Conservation (phyloP, 2,113 vertebrate species). For the Taurulus bubalis region DNA sequence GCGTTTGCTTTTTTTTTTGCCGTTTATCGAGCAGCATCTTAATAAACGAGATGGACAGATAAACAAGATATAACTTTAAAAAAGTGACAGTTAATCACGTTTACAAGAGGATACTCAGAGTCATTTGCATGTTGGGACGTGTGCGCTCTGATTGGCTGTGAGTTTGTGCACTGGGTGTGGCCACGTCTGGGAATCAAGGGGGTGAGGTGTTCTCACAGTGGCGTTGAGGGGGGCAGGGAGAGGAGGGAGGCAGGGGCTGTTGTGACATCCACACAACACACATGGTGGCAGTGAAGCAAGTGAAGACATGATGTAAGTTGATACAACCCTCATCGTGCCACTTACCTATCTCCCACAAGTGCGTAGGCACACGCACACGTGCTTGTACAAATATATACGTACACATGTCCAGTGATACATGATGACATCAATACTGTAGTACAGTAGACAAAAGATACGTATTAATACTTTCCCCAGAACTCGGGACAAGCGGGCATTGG, state of each 20-base stretch:
- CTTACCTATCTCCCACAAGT: not conserved
- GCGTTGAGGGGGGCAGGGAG: conserved; percentile 8
- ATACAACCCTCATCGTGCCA: conserved; percentile 38
- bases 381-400: not conserved
- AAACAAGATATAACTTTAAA: not conserved
- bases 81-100: conserved; percentile 59
- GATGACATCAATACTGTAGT: not conserved
- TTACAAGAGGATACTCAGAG: conserved; percentile 15
- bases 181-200: conserved; percentile 82
- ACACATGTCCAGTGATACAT: not conserved
- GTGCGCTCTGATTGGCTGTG: conserved; percentile 61
- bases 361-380: not conserved
- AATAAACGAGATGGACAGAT: conserved; percentile 12
- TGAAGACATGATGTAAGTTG: conserved; percentile 56
- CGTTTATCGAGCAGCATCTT: conserved; percentile 23
- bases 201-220: conserved; percentile 84
- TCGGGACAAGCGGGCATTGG: not conserved
- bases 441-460: not conserved
- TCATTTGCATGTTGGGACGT: conserved; percentile 49
- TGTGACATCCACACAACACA: conserved; percentile 69
- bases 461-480: not conserved
- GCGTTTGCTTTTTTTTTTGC: not conserved
- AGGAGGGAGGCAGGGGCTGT: conserved; percentile 50
- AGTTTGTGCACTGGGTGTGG: conserved; percentile 56
- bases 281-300: conserved; percentile 67